A percentile compares a stretch with the other conserved stretches of the same genome.
These are phyloP conservation scores for Alfaro cultratus DNA, from an alignment of 2,797 vertebrate genomes.

Conservation along the genomic window DNA sequence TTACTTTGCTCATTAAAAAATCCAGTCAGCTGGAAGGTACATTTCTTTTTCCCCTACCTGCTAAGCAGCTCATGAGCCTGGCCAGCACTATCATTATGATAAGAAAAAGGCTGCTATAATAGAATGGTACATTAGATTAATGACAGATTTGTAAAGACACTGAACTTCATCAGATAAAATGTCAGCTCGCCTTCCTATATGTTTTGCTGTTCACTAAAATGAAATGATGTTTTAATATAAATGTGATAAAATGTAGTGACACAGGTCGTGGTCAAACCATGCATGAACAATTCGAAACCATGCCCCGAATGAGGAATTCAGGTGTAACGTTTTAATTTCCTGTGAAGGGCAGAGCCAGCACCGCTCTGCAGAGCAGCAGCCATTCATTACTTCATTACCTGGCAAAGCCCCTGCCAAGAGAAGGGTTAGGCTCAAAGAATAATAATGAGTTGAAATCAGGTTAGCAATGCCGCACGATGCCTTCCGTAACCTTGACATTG, in stretches of 20 bases:
- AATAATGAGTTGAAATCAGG: slow-evolving; percentile 55
- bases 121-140: slow-evolving; percentile 53
- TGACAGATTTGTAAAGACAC: slow-evolving; percentile 39
- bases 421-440: slow-evolving; percentile 36
- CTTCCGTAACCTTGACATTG: slow-evolving; percentile 40
- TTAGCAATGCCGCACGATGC: slow-evolving; percentile 42
- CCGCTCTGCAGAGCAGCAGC: slow-evolving; percentile 56
- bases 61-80: slow-evolving; percentile 62
- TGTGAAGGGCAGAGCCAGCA: slow-evolving; percentile 62
- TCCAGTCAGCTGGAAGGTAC: slow-evolving; percentile 64
- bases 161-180: slow-evolving; percentile 29
- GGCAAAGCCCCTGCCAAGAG: slow-evolving; percentile 38
- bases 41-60: slow-evolving; percentile 42
- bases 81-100: slow-evolving; percentile 60
- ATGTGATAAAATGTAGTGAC: slow-evolving; percentile 1
- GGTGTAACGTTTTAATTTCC: slow-evolving; percentile 67
- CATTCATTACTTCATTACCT: slow-evolving; percentile 67
- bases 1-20: slow-evolving; percentile 69
- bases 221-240: slow-evolving; percentile 12
- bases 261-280: slow-evolving; percentile 14
- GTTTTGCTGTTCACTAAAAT: background rate
- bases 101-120: slow-evolving; percentile 40
- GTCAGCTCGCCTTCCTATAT: background rate
- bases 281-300: slow-evolving; percentile 26
- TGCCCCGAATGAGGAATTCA: slow-evolving; percentile 36